Evolutionary conservation across 1,140 invertebrate species (phyloP).

Genomic region (Trialeurodes vaporariorum): DNA sequence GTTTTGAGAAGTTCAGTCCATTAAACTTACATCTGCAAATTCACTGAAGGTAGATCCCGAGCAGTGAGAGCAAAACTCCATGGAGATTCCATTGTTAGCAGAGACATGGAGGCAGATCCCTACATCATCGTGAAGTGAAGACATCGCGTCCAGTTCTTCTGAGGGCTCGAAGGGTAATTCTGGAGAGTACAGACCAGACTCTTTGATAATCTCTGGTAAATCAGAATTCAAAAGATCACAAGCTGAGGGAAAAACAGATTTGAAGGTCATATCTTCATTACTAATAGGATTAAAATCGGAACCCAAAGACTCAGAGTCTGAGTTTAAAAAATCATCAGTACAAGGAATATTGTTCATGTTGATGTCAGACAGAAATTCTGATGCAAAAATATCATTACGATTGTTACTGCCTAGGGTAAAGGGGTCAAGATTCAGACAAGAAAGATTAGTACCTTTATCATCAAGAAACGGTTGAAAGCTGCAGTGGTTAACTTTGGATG

Average conservation of each 20-base stretch:
- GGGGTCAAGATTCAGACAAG: neutral
- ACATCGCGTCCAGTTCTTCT: neutral
- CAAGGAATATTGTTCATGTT: neutral
- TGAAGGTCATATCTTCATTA: neutral
- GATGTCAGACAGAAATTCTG: neutral
- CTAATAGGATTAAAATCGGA: too few relatives aligned
- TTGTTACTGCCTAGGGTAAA: neutral
- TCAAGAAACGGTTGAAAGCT: neutral
- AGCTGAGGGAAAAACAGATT: neutral
- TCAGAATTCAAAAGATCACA: neutral
- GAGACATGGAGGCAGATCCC: neutral
- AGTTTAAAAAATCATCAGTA: neutral
- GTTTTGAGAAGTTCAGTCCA: neutral
- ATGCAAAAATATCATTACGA: neutral
- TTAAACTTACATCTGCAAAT: neutral
- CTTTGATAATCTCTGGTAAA: neutral
- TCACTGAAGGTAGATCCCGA: neutral
- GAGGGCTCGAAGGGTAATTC: neutral
- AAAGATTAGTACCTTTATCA: neutral
- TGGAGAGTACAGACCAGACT: neutral
- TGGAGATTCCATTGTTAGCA: neutral
- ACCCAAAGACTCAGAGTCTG: neutral
- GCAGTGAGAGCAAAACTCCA: neutral
- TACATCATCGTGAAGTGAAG: neutral
- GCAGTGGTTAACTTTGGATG: neutral